Evolutionary conservation across 2,797 vertebrate species (phyloP), one percentile per base, ranked within the genome.

Genomic region (Tachyglossus aculeatus): DNA sequence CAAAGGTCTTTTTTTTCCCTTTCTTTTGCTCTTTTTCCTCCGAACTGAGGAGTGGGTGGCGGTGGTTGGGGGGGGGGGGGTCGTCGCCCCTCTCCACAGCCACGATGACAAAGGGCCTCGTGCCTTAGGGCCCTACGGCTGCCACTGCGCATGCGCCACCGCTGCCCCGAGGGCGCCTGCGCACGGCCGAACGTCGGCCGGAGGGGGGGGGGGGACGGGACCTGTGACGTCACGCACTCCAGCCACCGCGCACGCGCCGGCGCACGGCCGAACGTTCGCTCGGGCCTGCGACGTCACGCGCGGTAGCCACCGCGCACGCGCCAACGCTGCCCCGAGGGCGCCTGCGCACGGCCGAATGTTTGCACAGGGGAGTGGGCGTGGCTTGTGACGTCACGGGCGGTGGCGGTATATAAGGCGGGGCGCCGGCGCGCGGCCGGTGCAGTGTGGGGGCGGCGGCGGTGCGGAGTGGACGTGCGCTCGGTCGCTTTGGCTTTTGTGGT

Each of bases 391-490:
- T 21, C 5, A 50, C 11, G 0, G 3, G 2, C 5, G 1, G 2
- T 9, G 1, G 14, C 3, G 27, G 12, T 4, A 9, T 24, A 31
- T 43, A 32, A 58, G 38, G 19, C 3, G 4, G 4, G 0, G 1
- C 13, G 44, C 41, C 7, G 16, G 0, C 3, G 7, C 8, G 6
- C 9, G 18, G 48, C 24, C 45, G 2, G 25, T 31, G 12, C 19
- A 1, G 0, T 1, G 0, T 4, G 11, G 8, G 2, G 0, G 27
- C 7, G 0, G 3, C 0, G 0, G 12, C 3, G 1, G 27, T 7
- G 0, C 3, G 0, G 0, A 12, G 3, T 1, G 53, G 21, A 24
- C 7, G 14, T 19, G 57, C 4, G 1, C 1, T 0, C 7, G 0
- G 9, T 18, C 2, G 14, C 2, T 12, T 1, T 43, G 11, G 9